Percentiles rank a stretch among this genome's conserved stretches.
Evolutionary conservation across 2,113 vertebrate species (phyloP).

Genomic region (Perccottus glenii): DNA sequence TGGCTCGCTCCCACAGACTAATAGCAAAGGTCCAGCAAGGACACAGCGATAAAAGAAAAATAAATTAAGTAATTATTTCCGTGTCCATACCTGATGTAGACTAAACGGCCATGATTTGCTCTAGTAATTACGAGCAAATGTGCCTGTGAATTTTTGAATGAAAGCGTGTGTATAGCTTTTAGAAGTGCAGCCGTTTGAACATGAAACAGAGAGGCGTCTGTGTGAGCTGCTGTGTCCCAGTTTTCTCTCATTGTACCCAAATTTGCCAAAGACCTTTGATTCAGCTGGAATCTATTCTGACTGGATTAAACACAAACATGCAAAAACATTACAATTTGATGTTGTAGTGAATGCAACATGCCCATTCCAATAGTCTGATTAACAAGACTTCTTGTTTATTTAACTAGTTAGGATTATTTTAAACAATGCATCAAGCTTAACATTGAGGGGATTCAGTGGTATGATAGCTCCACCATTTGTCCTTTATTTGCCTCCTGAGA

Average conservation of each 20-base stretch:
- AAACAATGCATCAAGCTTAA: background rate
- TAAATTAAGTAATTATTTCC: conserved; percentile 10
- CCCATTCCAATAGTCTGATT: conserved; percentile 27
- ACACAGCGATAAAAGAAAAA: conserved; percentile 24
- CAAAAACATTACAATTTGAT: conserved; percentile 18
- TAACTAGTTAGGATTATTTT: too few relatives aligned
- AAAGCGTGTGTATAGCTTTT: conserved; percentile 13
- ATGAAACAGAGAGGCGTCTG: conserved; percentile 40
- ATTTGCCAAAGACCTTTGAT: conserved; percentile 54
- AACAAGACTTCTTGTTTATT: background rate
- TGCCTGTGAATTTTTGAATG: conserved; percentile 16
- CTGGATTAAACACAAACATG: conserved; percentile 36
- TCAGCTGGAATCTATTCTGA: conserved; percentile 38
- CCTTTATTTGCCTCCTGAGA: conserved; percentile 3
- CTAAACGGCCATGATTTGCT: background rate
- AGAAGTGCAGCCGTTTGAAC: conserved; percentile 32
- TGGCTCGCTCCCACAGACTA: conserved; percentile 44
- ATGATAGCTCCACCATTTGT: conserved; percentile 2
- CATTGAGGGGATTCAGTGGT: conserved; percentile 4
- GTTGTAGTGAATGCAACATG: conserved; percentile 21
- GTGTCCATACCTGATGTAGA: conserved; percentile 14
- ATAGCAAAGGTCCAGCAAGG: conserved; percentile 41
- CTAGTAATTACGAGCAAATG: conserved; percentile 3
- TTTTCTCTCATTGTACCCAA: conserved; percentile 57
- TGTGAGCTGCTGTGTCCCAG: conserved; percentile 43